Percentiles rank a stretch among this genome's conserved stretches.
phyloP scores from a whole-genome alignment of 2,797 vertebrate species.

The Tamandua tetradactyla region DNA sequence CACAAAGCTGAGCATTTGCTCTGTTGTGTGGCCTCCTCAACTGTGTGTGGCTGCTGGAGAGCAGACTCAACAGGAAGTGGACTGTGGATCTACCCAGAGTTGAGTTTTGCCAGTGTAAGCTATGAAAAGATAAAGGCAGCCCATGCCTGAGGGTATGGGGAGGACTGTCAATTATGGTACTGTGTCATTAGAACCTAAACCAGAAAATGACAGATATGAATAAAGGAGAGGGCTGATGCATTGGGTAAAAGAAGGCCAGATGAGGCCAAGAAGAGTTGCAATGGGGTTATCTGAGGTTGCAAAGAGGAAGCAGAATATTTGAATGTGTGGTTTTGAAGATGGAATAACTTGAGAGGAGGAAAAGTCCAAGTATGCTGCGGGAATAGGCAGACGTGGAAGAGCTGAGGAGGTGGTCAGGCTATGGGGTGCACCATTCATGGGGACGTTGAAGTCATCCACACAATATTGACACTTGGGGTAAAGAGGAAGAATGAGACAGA shows the following conservation, averaged over 20 bases:
- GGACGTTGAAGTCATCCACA: not conserved
- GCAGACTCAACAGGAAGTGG: not conserved
- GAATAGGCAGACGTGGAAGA: not conserved
- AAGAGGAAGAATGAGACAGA: not conserved
- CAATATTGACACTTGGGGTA: not conserved
- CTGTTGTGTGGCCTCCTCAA: not conserved
- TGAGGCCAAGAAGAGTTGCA: not conserved
- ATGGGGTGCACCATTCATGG: accelerated
- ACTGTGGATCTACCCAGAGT: not conserved
- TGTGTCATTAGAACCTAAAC: not conserved
- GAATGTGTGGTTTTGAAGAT: constrained; percentile 7
- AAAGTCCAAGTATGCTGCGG: not conserved
- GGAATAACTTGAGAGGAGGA: not conserved
- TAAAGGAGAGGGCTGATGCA: not conserved
- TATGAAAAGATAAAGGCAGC: not conserved
- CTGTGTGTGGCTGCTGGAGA: not conserved
- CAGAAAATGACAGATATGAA: not conserved
- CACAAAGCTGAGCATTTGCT: not conserved
- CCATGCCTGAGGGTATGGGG: not conserved
- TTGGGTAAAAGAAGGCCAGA: not conserved
- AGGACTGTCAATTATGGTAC: not conserved
- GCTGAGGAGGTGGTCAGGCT: not conserved
- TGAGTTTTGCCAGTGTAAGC: not conserved
- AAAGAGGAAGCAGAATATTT: not conserved
- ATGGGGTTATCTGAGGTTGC: not conserved